Evolutionary conservation across 2,888 invertebrate genomes (phyloP), one percentile per base, ranked within the genome.

Genomic region (Allygus modestus): DNA sequence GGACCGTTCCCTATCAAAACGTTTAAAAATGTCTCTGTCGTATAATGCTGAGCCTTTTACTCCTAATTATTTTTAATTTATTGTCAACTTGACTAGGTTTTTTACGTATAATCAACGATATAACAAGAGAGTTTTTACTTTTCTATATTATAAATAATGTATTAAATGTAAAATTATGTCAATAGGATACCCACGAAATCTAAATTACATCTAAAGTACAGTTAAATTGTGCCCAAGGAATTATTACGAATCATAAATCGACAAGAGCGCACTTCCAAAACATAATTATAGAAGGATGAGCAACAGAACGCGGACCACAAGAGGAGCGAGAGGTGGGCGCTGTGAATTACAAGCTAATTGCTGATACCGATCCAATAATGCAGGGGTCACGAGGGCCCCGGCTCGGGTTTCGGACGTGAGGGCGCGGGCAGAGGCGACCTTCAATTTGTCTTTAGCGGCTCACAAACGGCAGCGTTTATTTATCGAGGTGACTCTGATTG

Each of bases 291-390:
- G 15, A 51, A 51, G 58, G 58, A 65, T 7, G 65, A 65, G 65
- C 26, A 15, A 31, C 65, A 65, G 4, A 31, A 17, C 31, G 65
- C 1, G 20, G 58, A 12, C 7, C 20, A 9, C 1, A 20, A 31
- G n/a, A 23, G n/a, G 33, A 20, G 28, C 2, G 33, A 12, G 17
- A n/a, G 26, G 43, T 2, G 41, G 28, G 41, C 7, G 46, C 51
- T 51, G 77, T 51, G 77, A 77, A 77, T 46, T 77, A 51, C 77
- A 28, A 28, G 23, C 51, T 77, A 77, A 77, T 77, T 51, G 77
- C 31, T 77, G 77, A 77, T 51, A 77, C 46, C 17, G 46, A 77
- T 77, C 77, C 77, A 51, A 77, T 77, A 77, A 77, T 77, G 28
- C 51, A 0, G 23, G 51, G 77, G 77, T 77, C 77, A 77, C 51